Percentiles rank a stretch among this genome's conserved stretches.
Conservation (phyloP, 2,888 invertebrate species). For the Ceratothoa steindachneri region DNA sequence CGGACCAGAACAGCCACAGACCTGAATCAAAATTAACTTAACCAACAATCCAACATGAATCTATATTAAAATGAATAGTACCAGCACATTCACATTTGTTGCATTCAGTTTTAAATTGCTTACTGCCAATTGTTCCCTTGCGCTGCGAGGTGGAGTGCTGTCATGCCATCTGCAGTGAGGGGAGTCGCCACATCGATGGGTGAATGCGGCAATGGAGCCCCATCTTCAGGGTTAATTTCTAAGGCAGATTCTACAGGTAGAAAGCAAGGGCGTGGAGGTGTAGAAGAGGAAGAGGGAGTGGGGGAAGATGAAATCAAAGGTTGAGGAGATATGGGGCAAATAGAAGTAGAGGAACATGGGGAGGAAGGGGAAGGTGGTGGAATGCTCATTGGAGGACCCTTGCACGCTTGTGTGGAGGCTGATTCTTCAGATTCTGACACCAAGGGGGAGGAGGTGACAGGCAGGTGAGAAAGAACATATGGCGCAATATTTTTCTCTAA, state of each 20-base stretch:
- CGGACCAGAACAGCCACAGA: conserved; percentile 40
- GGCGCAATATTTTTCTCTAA: not conserved
- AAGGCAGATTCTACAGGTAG: conserved; percentile 32
- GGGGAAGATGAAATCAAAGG: not conserved
- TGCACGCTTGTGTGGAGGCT: conserved; percentile 10
- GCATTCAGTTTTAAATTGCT: too few relatives aligned
- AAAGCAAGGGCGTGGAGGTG: conserved; percentile 26
- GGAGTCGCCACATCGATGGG: conserved; percentile 42
- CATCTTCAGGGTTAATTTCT: conserved; percentile 26
- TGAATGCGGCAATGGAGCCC: conserved; percentile 38
- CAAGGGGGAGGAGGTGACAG: not conserved
- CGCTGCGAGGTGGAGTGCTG: conserved; percentile 40
- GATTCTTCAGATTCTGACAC: conserved; percentile 8
- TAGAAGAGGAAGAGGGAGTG: conserved; percentile 19
- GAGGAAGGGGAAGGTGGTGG: not conserved
- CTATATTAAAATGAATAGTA: too few relatives aligned
- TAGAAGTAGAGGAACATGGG: not conserved
- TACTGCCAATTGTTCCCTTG: conserved; percentile 46
- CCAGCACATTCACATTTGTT: too few relatives aligned
- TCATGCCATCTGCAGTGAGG: conserved; percentile 44
- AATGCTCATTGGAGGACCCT: conserved; percentile 12
- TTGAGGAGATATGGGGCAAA: not conserved
- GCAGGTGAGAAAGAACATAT: conserved; percentile 1
- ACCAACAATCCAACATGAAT: not conserved
- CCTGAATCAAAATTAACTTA: conserved; percentile 21